Conservation (phyloP, 2,113 vertebrate species). For the Bos indicus region DNA sequence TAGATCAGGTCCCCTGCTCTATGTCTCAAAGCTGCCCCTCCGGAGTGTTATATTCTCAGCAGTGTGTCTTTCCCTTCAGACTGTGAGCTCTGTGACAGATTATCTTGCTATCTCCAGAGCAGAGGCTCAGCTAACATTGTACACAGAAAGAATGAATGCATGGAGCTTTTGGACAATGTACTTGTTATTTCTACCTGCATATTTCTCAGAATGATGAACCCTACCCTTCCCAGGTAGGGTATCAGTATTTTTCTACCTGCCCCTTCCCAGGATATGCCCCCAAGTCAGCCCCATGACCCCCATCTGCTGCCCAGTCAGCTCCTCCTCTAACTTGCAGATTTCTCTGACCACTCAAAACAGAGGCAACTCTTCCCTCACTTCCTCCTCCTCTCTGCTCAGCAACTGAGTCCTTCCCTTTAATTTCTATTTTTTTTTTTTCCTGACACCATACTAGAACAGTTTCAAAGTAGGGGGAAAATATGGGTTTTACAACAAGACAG, state of each 20-base stretch:
- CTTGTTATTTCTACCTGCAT: background rate
- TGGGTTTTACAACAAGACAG: constrained; percentile 11
- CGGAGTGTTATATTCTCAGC: background rate
- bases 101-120: too few species aligned
- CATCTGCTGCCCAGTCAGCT: background rate
- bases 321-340: background rate
- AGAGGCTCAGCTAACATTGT: background rate
- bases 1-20: background rate
- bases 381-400: background rate
- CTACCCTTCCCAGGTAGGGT: background rate
- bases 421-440: background rate
- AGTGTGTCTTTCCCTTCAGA: background rate
- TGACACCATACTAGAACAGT: background rate
- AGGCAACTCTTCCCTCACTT: background rate
- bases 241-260: background rate
- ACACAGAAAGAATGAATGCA: background rate
- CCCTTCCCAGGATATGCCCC: background rate
- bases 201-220: background rate
- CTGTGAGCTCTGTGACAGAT: background rate
- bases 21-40: background rate
- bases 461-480: background rate
- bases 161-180: background rate
- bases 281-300: background rate
- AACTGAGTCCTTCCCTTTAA: background rate
- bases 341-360: background rate